Percentiles rank a stretch among this genome's conserved stretches.
Evolutionary conservation across 30 jellyfish, hydroid and myxozoan genomes (phyloP).

Genomic region (Hydractinia symbiolongicarpus): DNA sequence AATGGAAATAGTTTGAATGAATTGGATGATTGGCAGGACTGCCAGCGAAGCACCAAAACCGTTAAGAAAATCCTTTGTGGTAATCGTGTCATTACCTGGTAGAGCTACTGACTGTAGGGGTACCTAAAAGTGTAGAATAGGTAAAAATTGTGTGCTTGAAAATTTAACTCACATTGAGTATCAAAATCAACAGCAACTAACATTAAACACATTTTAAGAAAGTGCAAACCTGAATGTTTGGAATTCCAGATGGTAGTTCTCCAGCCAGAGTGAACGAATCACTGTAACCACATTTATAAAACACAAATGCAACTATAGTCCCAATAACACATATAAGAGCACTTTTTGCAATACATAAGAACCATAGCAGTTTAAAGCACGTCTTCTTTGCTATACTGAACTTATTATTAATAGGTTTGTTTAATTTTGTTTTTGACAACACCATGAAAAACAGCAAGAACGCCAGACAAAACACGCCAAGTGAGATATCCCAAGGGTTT

Average conservation of each 20-base stretch:
- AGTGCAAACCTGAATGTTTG: constrained; percentile 42
- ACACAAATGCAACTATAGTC: constrained; percentile 41
- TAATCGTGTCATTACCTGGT: constrained; percentile 32
- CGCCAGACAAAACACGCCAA: constrained; percentile 52
- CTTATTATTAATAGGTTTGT: background rate
- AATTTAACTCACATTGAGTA: background rate
- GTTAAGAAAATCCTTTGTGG: constrained; percentile 24
- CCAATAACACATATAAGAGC: constrained; percentile 55
- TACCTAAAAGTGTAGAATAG: constrained; percentile 28
- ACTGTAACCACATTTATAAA: constrained; percentile 16
- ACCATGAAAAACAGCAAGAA: constrained; percentile 21
- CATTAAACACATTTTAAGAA: background rate
- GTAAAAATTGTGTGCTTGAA: background rate
- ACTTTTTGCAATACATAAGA: constrained; percentile 50
- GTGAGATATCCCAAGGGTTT: constrained; percentile 51
- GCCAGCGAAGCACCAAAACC: constrained; percentile 69
- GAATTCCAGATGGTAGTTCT: constrained; percentile 65
- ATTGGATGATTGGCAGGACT: constrained; percentile 56
- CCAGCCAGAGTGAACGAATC: constrained; percentile 54
- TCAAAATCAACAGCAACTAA: background rate
- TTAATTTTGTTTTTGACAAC: constrained; percentile 17
- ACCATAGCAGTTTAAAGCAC: constrained; percentile 27
- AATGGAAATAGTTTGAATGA: constrained; percentile 51
- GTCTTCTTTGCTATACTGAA: constrained; percentile 13
- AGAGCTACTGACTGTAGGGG: constrained; percentile 48